Percentiles rank a stretch among this genome's conserved stretches.
Evolutionary conservation across 2,888 invertebrate genomes (phyloP).

Genomic region (Leptinotarsa juncta): DNA sequence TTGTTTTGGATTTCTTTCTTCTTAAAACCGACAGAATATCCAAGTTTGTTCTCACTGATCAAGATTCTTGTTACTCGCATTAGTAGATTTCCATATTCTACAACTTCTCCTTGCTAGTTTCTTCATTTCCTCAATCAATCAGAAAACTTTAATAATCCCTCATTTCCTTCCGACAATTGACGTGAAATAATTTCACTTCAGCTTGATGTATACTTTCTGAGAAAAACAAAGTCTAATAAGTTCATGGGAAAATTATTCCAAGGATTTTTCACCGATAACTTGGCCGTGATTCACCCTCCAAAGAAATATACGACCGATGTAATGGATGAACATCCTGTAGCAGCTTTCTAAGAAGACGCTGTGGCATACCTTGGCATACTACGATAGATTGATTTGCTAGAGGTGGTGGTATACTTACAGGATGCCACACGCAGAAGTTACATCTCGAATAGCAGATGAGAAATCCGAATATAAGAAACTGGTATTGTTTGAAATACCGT

Average conservation of each 20-base stretch:
- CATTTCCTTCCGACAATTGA: no score
- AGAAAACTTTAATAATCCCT: no score
- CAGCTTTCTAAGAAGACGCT: constrained; percentile 43
- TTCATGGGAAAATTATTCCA: constrained; percentile 9
- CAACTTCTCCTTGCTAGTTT: no score
- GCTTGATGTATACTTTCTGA: not conserved
- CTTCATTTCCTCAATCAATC: no score
- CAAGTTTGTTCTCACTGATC: no score
- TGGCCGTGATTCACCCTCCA: not conserved
- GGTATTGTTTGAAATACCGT: constrained; percentile 3
- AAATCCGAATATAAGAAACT: not conserved
- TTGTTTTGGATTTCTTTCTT: no score
- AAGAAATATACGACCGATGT: constrained; percentile 18
- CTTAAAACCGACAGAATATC: no score
- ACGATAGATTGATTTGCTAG: constrained; percentile 19
- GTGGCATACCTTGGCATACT: constrained; percentile 24
- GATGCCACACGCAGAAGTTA: constrained; percentile 17
- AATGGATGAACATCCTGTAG: constrained; percentile 43
- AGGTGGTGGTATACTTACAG: constrained; percentile 20
- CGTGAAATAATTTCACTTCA: not conserved
- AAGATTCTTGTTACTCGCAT: no score
- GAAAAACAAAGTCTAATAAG: not conserved
- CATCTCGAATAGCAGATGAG: constrained; percentile 11
- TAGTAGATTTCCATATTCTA: no score
- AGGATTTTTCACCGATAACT: not conserved